Evolutionary conservation across 1,140 invertebrate genomes (phyloP), one percentile per base, ranked within the genome.

Genomic region (Drosophila takahashii): DNA sequence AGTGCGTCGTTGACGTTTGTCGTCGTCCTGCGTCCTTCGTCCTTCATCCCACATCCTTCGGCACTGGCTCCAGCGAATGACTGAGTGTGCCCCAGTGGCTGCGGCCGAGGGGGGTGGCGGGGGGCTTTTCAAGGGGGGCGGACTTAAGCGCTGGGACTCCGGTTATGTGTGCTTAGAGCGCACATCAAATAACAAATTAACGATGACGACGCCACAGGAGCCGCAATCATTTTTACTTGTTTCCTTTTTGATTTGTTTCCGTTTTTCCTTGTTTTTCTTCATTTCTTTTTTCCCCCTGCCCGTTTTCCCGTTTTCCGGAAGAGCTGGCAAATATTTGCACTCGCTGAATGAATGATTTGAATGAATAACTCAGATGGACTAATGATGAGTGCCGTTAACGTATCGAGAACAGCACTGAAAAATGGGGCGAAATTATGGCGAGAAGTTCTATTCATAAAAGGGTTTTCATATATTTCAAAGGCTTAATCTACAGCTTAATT

Each of bases 151-250:
- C 42, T 51, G 72, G 72, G 52, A 64, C 50, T 50, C 27, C 16
- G 66, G 65, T 48, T 48, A 71, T 71, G 67, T 71, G 61, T 57
- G 69, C 77, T 79, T 79, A 79, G 79, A 74, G 69, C 71, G 54
- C 66, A 74, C 77, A 73, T 84, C 81, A 85, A 84, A 80, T 84
- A 83, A 67, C 75, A 83, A 76, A 84, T 79, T 79, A 84, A 83
- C 79, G 62, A 67, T 53, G 51, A 71, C 69, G 75, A 65, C 52
- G 72, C 72, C 53, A 57, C 71, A 75, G 72, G 39, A 75, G 70
- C 60, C 51, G 72, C 72, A 66, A 76, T 75, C 52, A 66, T 76
- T 76, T 75, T 52, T 27, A 42, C 54, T 65, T 56, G 71, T 76
- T 76, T 76, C 59, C 71, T 75, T 54, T 75, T 58, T 75, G 51